Base-by-base conservation (phyloP, 2,888 invertebrate species). In the Brenthis ino region DNA sequence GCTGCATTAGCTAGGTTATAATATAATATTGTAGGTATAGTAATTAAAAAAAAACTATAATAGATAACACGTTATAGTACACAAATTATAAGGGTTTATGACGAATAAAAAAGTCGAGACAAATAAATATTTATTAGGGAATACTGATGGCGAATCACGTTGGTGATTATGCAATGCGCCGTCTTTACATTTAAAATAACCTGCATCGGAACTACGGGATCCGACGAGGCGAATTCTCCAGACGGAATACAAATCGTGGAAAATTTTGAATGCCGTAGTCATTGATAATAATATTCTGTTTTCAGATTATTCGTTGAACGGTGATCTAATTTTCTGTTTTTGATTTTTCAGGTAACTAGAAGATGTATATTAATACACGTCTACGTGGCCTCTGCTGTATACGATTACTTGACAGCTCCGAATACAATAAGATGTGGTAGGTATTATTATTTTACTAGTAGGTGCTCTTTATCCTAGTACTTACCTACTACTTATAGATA, bases 211-310 rank as follows among this genome's bases (percentile, higher is more conserved):
- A 88, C 85, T 88, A 88, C 84, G 85, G 83, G 84, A 84, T 82
- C 79, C 83, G 82, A 82, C 80, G 83, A 82, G 80, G 84, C 83
- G 86, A 86, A 88, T 86, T 86, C 86, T 88, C 87, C 84, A 89
- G 87, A 89, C 86, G 76, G 91, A 89, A 92, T 92, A 91, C 85
- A 85, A 88, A 91, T 88, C 77, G 87, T 88, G 89, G 89, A 91
- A 90, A 89, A 87, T 89, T 89, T 88, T 85, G 83, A 86, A 85
- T 83, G 80, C 79, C 82, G 77, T 80, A 80, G 79, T 84, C 84
- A 82, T 82, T 82, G 80, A 85, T 84, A 79, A 83, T 82, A 83
- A 82, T 82, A 83, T 81, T 81, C 77, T 78, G 79, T 79, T 79
- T 79, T 80, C 76, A 77, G 76, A 79, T 77, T 77, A 76, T 75